phyloP scores from a whole-genome alignment of 2,888 invertebrate genomes.

The Artemia sinica region DNA sequence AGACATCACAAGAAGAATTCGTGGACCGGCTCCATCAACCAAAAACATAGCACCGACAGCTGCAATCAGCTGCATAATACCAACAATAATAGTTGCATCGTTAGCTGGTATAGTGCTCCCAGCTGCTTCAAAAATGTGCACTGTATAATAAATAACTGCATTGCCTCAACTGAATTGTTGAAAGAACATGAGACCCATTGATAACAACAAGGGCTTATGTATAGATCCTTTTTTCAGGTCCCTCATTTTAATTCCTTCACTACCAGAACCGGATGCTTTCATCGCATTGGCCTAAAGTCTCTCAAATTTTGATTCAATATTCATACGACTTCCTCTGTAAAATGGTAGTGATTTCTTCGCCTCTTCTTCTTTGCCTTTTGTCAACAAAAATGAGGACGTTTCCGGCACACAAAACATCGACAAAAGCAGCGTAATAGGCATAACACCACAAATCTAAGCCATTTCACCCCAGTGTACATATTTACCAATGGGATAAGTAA shows the following conservation, averaged over 20 bases:
- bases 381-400: constrained; percentile 53
- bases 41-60: constrained; percentile 40
- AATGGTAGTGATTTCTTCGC: constrained; percentile 50
- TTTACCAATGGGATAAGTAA: constrained; percentile 54
- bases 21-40: constrained; percentile 62
- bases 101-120: constrained; percentile 39
- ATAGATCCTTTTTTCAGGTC: constrained; percentile 23
- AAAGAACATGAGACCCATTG: constrained; percentile 58
- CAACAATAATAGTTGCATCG: constrained; percentile 40
- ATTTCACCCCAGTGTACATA: constrained; percentile 43
- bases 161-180: constrained; percentile 73
- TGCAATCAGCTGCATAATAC: constrained; percentile 39
- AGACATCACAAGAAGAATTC: constrained; percentile 56
- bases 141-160: constrained; percentile 42
- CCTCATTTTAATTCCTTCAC: constrained; percentile 17
- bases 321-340: constrained; percentile 44
- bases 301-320: constrained; percentile 20
- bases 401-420: constrained; percentile 72
- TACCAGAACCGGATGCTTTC: neutral
- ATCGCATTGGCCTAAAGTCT: neutral
- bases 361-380: constrained; percentile 40
- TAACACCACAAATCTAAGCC: constrained; percentile 45
- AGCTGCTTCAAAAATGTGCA: constrained; percentile 51
- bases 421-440: constrained; percentile 49
- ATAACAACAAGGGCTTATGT: constrained; percentile 29